Base-by-base conservation (phyloP, 2,888 invertebrate genomes). In the Sceliomorpha sp. region DNA sequence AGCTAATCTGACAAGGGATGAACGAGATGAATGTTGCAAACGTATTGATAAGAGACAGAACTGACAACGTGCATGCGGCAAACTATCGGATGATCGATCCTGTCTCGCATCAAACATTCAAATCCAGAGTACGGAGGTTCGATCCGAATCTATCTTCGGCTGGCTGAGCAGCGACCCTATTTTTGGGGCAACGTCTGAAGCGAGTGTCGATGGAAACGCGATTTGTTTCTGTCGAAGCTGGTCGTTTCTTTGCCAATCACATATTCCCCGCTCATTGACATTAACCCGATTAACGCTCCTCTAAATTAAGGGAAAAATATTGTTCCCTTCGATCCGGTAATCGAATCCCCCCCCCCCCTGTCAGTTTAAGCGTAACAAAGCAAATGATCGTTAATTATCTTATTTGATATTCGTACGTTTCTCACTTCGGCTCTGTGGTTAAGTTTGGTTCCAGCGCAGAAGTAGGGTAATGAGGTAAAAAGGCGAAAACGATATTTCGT, bases 71-170 rank as follows among this genome's bases (percentile, higher is more conserved):
- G 60, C 32, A 36, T 67, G 60, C 60, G 60, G 47, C 42, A 58
- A 60, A 47, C 55, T 67, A 59, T 48, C 48, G 55, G 48, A 60
- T 44, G 60, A 67, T 48, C 59, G 55, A 63, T 53, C 56, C 31
- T 1, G 26, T 31, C 36, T 31, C 32, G 24, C 27, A 58, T 69
- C 4, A 69, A 69, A 69, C 31, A 69, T 69, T 58, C 42, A 69
- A 55, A 69, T 51, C 55, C 58, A 7, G 58, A 47, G 50, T 62
- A 62, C 56, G 48, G 51, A 50, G 47, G 55, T 63, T 62, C 51
- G 58, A n/a, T 15, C 15, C 20, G 27, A 1, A 24, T 27, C 39
- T 60, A 60, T 60, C 50, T 59, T 47, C 48, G 29, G 48, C 39
- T 20, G 39, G 17, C 24, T 17, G 29, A 12, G 4, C n/a, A n/a